These are phyloP conservation scores for Paradisaea rubra DNA, from an alignment of 2,113 vertebrate species.

Conservation along the genomic window DNA sequence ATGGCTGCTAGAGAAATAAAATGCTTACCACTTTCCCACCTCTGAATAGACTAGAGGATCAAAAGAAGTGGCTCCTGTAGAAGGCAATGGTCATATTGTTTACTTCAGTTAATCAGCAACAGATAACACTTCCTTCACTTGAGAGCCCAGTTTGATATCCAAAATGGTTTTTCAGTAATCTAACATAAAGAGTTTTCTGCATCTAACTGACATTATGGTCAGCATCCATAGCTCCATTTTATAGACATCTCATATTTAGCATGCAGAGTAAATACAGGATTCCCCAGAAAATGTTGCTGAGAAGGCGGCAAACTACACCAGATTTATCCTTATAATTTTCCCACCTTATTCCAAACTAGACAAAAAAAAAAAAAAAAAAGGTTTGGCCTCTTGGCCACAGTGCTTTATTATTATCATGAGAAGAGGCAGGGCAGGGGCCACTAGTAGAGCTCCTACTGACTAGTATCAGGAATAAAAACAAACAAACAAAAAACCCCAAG, in stretches of 20 bases:
- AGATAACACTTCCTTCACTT: neutral
- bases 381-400: neutral
- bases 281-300: neutral
- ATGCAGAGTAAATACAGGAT: neutral
- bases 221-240: neutral
- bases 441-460: neutral
- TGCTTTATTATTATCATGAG: neutral
- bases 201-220: neutral
- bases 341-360: neutral
- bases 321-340: neutral
- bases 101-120: neutral
- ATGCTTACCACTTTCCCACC: neutral
- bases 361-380: neutral
- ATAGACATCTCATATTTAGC: neutral
- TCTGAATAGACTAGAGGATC: neutral
- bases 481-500: neutral
- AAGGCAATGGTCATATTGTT: neutral
- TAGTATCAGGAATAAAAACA: neutral
- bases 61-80: neutral
- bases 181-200: neutral
- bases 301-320: neutral
- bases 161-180: neutral
- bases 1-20: neutral
- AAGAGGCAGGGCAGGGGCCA: neutral
- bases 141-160: neutral